A percentile compares a stretch with the other conserved stretches of the same genome.
phyloP scores from a whole-genome alignment of 2,113 vertebrate genomes.

The Dipodomys spectabilis region DNA sequence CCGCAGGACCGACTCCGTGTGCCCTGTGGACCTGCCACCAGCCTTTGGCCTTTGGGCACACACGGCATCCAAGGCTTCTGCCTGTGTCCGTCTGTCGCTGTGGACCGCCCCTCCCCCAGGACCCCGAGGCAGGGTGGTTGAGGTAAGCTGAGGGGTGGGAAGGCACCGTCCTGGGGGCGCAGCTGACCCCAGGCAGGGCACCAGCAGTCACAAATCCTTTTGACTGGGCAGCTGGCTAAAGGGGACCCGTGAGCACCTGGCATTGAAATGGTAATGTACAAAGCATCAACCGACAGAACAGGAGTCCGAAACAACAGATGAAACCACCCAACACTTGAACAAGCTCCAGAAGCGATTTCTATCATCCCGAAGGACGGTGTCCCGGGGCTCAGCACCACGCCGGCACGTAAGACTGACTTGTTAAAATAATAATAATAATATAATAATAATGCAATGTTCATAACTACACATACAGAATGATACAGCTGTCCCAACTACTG shows the following conservation, averaged over 20 bases:
- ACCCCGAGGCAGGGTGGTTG: conserved; percentile 84
- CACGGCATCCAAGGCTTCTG: conserved; percentile 75
- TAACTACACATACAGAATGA: conserved; percentile 85
- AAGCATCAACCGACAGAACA: conserved; percentile 63
- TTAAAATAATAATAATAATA: conserved; percentile 65
- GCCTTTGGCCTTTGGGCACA: conserved; percentile 87
- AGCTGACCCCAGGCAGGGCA: conserved; percentile 75
- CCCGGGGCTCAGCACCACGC: conserved; percentile 76
- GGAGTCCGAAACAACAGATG: conserved; percentile 82
- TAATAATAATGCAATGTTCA: conserved; percentile 80
- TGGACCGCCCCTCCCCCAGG: conserved; percentile 68
- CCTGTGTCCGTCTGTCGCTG: conserved; percentile 72
- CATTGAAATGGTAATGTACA: conserved; percentile 81
- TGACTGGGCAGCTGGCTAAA: conserved; percentile 87
- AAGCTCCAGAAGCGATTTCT: conserved; percentile 82
- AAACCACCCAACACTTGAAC: conserved; percentile 81
- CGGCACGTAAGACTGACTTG: conserved; percentile 79
- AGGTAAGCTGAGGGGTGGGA: conserved; percentile 87
- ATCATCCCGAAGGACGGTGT: conserved; percentile 74
- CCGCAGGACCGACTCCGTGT: conserved; percentile 84
- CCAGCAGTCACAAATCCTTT: conserved; percentile 83
- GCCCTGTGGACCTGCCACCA: conserved; percentile 83
- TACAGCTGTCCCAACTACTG: conserved; percentile 83
- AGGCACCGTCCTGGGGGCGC: conserved; percentile 84
- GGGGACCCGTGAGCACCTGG: conserved; percentile 84